Base-by-base conservation (phyloP, 2,888 invertebrate species). In the Caenorhabditis sulstoni region DNA sequence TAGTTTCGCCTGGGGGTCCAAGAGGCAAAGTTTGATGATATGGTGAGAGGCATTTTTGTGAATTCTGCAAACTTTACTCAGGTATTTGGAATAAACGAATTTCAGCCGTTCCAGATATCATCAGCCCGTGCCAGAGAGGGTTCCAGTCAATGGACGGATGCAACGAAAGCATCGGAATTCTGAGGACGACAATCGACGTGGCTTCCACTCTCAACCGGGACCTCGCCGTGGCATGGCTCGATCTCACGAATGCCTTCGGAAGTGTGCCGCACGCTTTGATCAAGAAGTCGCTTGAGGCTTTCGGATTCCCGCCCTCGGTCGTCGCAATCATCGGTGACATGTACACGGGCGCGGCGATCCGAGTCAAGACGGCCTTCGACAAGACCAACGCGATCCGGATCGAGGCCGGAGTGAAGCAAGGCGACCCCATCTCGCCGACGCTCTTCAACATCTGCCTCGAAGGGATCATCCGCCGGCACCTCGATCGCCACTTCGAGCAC, bases 381-480 rank as follows among this genome's bases (percentile, higher is more conserved):
- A 61, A 44, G 29, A 44, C 16, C 11, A 35, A 61, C 16, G 3
- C 8, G 35, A 87, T 71, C 74, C 16, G 59, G 67, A 20, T 86
- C 59, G 76, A 53, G 0, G 79, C 86, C 49, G 84, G 90, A 1
- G 90, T 91, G 3, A 84, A 87, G 1, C 90, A 91, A 79, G 91
- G 91, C 0, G 87, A 87, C 66, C 90, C 91, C 1, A 67, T 90
- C 0, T 90, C 88, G 57, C 89, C 90, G 0, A 84, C 90, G 2
- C 49, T 90, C 0, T 91, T 91, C 78, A 90, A 90, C 71, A 75
- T 91, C 7, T 83, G 85, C 8, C 74, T 88, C 11, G 89, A 90
- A 59, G 85, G 85, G 5, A 47, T 90, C 8, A 16, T 79, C 8
- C 18, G 78, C 39, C 14, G 55, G 5, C 70, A 70, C 22, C 39